Evolutionary conservation across 2,113 vertebrate species (phyloP).

Genomic region (Xiphorhynchus elegans): DNA sequence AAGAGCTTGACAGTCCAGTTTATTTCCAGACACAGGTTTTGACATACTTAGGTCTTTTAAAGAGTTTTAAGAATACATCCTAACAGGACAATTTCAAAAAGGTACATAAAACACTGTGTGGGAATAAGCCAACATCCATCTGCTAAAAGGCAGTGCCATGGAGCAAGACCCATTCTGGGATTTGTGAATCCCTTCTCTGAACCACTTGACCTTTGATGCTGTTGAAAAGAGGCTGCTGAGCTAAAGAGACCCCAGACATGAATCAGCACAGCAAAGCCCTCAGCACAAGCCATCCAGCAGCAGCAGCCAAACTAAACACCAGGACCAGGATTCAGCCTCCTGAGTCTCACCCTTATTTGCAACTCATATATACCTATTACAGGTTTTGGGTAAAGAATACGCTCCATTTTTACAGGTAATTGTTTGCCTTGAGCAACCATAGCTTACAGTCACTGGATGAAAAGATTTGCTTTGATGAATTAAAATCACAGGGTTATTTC

Average conservation of each 20-base stretch:
- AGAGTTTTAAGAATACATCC: background rate
- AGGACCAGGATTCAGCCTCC: background rate
- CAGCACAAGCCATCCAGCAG: background rate
- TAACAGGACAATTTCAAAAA: background rate
- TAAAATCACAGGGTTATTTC: slow-evolving; percentile 62
- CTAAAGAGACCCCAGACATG: background rate
- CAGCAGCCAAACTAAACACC: background rate
- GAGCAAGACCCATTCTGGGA: background rate
- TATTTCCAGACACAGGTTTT: background rate
- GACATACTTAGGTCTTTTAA: background rate
- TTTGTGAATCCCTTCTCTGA: background rate
- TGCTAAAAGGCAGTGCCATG: background rate
- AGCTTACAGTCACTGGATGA: slow-evolving; percentile 48
- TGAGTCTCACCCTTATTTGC: background rate
- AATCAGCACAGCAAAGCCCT: background rate
- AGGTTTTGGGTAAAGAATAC: background rate
- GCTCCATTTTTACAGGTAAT: slow-evolving; percentile 59
- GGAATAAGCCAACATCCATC: background rate
- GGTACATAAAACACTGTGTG: background rate
- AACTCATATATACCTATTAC: background rate
- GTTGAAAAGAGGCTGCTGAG: background rate
- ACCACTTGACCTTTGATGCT: background rate
- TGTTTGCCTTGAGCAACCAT: slow-evolving; percentile 57
- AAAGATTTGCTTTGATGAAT: slow-evolving; percentile 61
- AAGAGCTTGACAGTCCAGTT: background rate